These are phyloP conservation scores for Hymenochirus boettgeri DNA, from an alignment of 2,113 vertebrate genomes.

Conservation along the genomic window DNA sequence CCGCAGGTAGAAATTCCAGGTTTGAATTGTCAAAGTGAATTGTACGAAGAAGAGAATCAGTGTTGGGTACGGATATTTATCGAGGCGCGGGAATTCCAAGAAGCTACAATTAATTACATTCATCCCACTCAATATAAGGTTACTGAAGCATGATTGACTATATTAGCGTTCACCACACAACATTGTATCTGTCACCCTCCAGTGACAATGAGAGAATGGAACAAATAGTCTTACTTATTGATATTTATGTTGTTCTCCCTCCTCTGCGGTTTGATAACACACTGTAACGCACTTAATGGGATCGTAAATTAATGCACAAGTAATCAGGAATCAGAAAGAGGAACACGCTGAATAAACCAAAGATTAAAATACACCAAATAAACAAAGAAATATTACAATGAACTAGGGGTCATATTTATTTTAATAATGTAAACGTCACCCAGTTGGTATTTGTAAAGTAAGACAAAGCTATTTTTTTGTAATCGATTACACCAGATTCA, in stretches of 20 bases:
- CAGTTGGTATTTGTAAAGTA: too few relatives aligned
- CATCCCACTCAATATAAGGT: neutral
- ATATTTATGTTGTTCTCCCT: neutral
- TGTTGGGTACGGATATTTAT: neutral
- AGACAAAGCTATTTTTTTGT: too few relatives aligned
- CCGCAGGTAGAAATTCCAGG: constrained; percentile 16
- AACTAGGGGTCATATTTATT: too few relatives aligned
- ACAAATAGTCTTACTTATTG: constrained; percentile 1
- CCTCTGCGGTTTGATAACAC: neutral
- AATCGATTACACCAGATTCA: too few relatives aligned
- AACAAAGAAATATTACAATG: too few relatives aligned
- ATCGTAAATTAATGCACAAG: constrained; percentile 2
- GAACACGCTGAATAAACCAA: neutral
- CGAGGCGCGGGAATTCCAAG: neutral
- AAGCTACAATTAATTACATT: neutral
- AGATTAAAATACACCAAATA: too few relatives aligned
- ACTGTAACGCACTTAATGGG: neutral
- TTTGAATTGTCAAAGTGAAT: neutral
- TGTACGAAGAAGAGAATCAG: neutral
- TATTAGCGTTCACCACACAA: neutral
- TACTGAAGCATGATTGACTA: neutral
- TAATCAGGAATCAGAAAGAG: neutral
- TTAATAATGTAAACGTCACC: too few relatives aligned
- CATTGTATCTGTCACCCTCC: neutral
- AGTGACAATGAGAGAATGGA: neutral